These are phyloP conservation scores for Augiades crinisus DNA, from an alignment of 2,888 invertebrate species.

Conservation along the genomic window DNA sequence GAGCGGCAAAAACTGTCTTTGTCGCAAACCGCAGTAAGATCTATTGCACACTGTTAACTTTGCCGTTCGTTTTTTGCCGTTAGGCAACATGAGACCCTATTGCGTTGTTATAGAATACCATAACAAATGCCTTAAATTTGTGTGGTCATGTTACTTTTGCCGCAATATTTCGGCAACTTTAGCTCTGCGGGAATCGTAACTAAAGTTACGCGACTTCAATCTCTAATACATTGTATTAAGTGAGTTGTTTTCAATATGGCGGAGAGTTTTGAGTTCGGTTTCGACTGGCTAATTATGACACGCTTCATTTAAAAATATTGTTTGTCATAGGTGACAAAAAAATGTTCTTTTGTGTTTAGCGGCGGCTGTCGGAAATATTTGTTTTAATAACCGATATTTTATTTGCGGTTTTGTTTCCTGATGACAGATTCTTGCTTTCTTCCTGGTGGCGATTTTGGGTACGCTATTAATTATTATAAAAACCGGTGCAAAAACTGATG, in stretches of 20 bases:
- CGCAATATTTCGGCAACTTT: neutral
- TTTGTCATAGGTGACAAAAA: conserved; percentile 39
- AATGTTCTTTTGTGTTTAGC: conserved; percentile 39
- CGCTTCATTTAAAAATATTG: conserved; percentile 41
- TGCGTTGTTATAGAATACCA: neutral
- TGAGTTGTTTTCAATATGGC: neutral
- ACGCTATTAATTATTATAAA: neutral
- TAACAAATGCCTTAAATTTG: neutral
- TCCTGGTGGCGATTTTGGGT: conserved; percentile 16
- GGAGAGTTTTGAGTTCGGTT: neutral
- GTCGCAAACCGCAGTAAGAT: conserved; percentile 39
- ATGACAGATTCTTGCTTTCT: conserved; percentile 40
- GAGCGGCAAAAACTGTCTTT: conserved; percentile 34
- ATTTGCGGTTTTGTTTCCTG: conserved; percentile 24
- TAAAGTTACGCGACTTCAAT: conserved; percentile 1
- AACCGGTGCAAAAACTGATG: conserved; percentile 32
- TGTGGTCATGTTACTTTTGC: neutral
- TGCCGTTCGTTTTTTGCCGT: neutral
- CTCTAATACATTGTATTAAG: neutral
- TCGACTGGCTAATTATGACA: conserved; percentile 32
- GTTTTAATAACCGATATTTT: conserved; percentile 26
- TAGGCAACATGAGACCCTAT: neutral
- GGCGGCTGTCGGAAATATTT: conserved; percentile 26
- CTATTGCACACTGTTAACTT: neutral
- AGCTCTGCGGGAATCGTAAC: neutral